phyloP scores from a whole-genome alignment of 1,140 invertebrate species.

The Asobara japonica region DNA sequence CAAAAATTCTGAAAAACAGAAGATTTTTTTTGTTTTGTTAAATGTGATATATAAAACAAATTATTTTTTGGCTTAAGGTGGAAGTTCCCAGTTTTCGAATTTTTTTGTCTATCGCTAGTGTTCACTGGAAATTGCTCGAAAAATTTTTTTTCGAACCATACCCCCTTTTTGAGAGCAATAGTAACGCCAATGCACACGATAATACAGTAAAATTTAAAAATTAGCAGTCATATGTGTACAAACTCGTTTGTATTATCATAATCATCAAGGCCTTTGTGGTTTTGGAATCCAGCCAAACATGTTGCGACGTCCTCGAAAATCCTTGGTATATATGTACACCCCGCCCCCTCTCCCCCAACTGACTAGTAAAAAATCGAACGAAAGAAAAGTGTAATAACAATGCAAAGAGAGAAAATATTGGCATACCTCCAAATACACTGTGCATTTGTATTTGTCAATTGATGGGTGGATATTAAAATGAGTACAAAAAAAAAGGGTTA shows the following conservation, averaged over 20 bases:
- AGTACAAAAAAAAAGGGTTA: background rate
- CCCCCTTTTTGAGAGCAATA: too few species aligned
- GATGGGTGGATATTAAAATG: background rate
- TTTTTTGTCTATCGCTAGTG: too few species aligned
- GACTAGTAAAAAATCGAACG: too few species aligned
- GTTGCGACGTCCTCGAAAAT: constrained; percentile 14
- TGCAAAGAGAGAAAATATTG: background rate
- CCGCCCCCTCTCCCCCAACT: too few species aligned
- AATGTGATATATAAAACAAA: too few species aligned
- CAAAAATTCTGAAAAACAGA: too few species aligned
- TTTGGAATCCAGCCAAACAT: constrained; percentile 15
- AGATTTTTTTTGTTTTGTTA: too few species aligned
- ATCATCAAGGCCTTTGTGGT: background rate
- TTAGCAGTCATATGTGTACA: background rate
- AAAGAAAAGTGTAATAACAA: background rate
- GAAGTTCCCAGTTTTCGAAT: too few species aligned
- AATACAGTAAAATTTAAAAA: background rate
- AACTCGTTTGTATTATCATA: constrained; percentile 11
- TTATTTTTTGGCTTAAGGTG: too few species aligned
- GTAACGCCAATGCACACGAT: too few species aligned
- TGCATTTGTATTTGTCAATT: background rate
- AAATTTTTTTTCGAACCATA: too few species aligned
- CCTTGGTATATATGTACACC: background rate
- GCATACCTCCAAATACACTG: background rate
- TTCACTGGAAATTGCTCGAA: too few species aligned